phyloP scores from a whole-genome alignment of 53 echinoderm and acorn worm species.

The Apostichopus leukothele region DNA sequence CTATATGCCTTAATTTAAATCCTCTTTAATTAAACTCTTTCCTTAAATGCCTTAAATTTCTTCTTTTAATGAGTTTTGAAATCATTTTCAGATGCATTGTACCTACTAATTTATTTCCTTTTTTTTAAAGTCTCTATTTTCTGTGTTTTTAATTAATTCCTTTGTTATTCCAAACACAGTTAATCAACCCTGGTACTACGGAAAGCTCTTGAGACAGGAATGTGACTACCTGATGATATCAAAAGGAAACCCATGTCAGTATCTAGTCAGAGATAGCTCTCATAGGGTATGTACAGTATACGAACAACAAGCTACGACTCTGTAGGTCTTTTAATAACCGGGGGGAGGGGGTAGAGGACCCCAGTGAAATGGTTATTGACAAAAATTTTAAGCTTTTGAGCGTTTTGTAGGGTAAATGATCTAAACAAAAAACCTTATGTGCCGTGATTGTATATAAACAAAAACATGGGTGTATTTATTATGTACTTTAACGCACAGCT shows the following conservation, averaged over 20 bases:
- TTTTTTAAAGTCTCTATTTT: no score
- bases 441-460: no score
- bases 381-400: neutral
- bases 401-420: neutral
- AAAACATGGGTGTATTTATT: no score
- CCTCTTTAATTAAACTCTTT: no score
- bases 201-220: conserved; percentile 86
- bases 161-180: conserved; percentile 50
- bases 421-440: neutral
- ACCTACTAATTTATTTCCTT: no score
- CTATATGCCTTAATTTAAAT: no score
- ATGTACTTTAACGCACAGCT: no score
- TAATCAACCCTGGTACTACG: conserved; percentile 92
- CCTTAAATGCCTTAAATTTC: no score
- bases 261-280: conserved; percentile 92
- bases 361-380: neutral
- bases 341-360: neutral
- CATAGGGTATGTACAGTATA: conserved; percentile 72
- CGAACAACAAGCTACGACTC: neutral
- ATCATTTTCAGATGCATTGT: no score
- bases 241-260: conserved; percentile 85
- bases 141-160: no score
- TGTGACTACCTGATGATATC: conserved; percentile 95
- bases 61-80: no score
- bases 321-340: neutral